A percentile compares a stretch with the other conserved stretches of the same genome.
phyloP scores from a whole-genome alignment of 1,140 invertebrate species.

The Macrobrachium rosenbergii region DNA sequence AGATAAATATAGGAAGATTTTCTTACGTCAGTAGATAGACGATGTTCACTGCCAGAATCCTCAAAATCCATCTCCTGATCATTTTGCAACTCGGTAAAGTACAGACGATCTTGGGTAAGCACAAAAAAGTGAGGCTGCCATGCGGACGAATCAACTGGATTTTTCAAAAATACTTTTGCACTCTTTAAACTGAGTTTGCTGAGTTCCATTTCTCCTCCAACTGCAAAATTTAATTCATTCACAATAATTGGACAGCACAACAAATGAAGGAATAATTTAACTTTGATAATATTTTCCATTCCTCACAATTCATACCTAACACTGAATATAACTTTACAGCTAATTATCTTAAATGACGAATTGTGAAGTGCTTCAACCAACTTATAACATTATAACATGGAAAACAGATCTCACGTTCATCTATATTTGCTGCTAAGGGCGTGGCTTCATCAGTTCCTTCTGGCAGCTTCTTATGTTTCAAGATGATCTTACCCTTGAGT shows the following conservation, averaged over 20 bases:
- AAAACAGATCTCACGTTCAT: conserved; percentile 74
- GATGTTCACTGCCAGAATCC: conserved; percentile 71
- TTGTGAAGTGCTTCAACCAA: too few relatives aligned
- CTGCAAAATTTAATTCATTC: conserved; percentile 19
- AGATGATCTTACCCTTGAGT: conserved; percentile 79
- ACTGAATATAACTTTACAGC: too few relatives aligned
- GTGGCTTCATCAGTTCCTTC: conserved; percentile 83
- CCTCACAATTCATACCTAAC: too few relatives aligned
- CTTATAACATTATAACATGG: conserved; percentile 17
- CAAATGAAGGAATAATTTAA: too few relatives aligned
- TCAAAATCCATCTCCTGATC: conserved; percentile 73
- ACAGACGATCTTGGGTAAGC: conserved; percentile 87
- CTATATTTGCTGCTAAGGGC: conserved; percentile 66
- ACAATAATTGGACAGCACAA: too few relatives aligned
- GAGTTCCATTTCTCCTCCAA: conserved; percentile 52
- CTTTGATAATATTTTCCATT: too few relatives aligned
- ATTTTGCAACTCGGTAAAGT: conserved; percentile 80
- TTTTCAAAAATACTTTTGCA: conserved; percentile 91
- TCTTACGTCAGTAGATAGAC: conserved; percentile 40
- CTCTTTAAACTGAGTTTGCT: conserved; percentile 88
- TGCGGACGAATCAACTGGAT: conserved; percentile 83
- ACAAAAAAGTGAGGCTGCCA: conserved; percentile 97
- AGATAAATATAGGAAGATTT: background rate
- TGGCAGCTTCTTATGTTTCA: conserved; percentile 95
- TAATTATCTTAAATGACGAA: too few relatives aligned